These are phyloP conservation scores for Uloborus diversus DNA, from an alignment of 1,140 invertebrate species.

Conservation along the genomic window DNA sequence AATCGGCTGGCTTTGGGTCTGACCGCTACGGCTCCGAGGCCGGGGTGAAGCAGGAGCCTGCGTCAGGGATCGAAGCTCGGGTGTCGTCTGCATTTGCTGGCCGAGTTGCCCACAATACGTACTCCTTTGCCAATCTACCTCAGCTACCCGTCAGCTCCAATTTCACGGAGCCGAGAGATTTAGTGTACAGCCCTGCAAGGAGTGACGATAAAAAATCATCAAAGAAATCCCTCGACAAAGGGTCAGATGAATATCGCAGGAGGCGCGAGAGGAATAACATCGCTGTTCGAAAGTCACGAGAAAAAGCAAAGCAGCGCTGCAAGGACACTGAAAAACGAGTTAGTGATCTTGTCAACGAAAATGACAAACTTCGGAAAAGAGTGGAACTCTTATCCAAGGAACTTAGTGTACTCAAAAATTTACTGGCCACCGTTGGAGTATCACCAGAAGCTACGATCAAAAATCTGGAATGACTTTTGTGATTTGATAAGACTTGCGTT, in stretches of 20 bases:
- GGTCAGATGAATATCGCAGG: slow-evolving; percentile 90
- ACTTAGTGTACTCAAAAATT: slow-evolving; percentile 82
- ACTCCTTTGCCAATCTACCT: background rate
- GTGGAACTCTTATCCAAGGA: slow-evolving; percentile 93
- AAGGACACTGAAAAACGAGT: slow-evolving; percentile 94
- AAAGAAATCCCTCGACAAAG: slow-evolving; percentile 76
- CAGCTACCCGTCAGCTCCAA: slow-evolving; percentile 10
- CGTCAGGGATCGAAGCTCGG: slow-evolving; percentile 41
- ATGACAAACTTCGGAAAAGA: slow-evolving; percentile 89
- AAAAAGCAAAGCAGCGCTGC: slow-evolving; percentile 95
- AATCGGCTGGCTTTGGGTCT: slow-evolving; percentile 50
- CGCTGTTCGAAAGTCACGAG: slow-evolving; percentile 93
- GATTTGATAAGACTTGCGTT: background rate
- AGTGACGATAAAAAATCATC: slow-evolving; percentile 20
- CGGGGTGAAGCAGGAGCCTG: slow-evolving; percentile 56
- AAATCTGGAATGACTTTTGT: slow-evolving; percentile 41
- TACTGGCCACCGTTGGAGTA: slow-evolving; percentile 69
- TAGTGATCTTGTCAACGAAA: slow-evolving; percentile 88
- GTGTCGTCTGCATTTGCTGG: slow-evolving; percentile 14
- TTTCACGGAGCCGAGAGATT: background rate
- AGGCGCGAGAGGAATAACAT: slow-evolving; percentile 95
- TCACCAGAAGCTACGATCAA: slow-evolving; percentile 38
- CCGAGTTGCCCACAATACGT: background rate
- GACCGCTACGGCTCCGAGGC: slow-evolving; percentile 57
- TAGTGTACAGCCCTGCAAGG: background rate